Percentiles rank a stretch among this genome's conserved stretches.
phyloP scores from a whole-genome alignment of 2,888 invertebrate genomes.

The Hyppa rectilinea region DNA sequence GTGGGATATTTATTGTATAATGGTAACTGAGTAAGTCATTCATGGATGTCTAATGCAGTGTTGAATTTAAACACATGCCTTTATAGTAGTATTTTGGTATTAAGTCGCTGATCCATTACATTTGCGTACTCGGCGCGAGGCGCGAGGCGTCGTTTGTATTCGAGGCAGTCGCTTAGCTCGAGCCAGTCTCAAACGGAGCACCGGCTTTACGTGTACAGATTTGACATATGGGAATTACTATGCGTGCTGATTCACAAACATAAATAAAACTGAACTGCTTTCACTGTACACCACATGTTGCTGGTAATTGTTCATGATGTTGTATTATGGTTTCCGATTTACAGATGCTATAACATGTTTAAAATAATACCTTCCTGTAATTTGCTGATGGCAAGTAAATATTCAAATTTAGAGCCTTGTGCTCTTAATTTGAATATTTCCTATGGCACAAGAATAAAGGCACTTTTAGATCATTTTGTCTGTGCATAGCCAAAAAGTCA shows the following conservation, averaged over 20 bases:
- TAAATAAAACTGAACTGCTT: slow-evolving; percentile 57
- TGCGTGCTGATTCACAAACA: slow-evolving; percentile 63
- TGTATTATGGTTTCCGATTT: slow-evolving; percentile 41
- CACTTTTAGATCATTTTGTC: background rate
- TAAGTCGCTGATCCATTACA: slow-evolving; percentile 48
- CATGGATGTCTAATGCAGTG: slow-evolving; percentile 53
- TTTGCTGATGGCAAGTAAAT: slow-evolving; percentile 15
- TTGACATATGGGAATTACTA: slow-evolving; percentile 64
- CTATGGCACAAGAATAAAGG: too few species aligned
- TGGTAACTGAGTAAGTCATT: slow-evolving; percentile 46
- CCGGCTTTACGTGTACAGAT: slow-evolving; percentile 59
- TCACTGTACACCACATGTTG: slow-evolving; percentile 61
- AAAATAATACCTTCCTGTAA: slow-evolving; percentile 31
- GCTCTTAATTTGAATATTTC: too few species aligned
- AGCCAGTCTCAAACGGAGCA: slow-evolving; percentile 48
- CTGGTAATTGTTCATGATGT: slow-evolving; percentile 54
- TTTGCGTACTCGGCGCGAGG: slow-evolving; percentile 33
- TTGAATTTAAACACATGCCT: slow-evolving; percentile 47
- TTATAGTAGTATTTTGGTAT: slow-evolving; percentile 50
- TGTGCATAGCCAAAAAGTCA: background rate
- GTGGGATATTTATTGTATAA: slow-evolving; percentile 42
- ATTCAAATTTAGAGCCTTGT: too few species aligned
- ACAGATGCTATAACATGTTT: slow-evolving; percentile 36
- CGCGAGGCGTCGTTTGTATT: slow-evolving; percentile 57
- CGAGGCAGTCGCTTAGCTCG: slow-evolving; percentile 48